Percentiles rank a stretch among this genome's conserved stretches.
phyloP scores from a whole-genome alignment of 2,797 vertebrate genomes.

The Hoplostethus atlanticus region DNA sequence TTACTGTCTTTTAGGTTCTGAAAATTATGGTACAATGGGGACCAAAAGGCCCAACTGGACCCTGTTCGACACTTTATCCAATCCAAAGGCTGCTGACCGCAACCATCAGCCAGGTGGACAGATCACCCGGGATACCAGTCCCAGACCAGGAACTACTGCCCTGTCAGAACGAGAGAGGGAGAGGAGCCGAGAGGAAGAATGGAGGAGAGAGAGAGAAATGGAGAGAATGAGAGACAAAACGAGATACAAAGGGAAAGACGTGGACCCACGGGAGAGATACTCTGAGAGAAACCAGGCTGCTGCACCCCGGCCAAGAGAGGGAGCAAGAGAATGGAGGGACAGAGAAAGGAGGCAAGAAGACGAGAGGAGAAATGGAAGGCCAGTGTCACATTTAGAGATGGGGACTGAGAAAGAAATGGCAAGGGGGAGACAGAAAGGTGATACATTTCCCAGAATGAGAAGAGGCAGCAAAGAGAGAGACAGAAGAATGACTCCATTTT shows the following conservation, averaged over 20 bases:
- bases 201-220: constrained; percentile 64
- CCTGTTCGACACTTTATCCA: constrained; percentile 69
- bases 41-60: constrained; percentile 76
- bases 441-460: constrained; percentile 78
- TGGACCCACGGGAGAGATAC: constrained; percentile 46
- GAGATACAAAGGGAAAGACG: constrained; percentile 54
- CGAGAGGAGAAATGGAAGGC: constrained; percentile 61
- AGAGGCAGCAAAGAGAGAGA: constrained; percentile 52
- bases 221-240: constrained; percentile 64
- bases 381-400: constrained; percentile 43
- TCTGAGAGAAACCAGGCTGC: constrained; percentile 54
- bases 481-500: constrained; percentile 13
- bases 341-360: constrained; percentile 59
- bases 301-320: constrained; percentile 53
- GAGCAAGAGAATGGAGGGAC: constrained; percentile 66
- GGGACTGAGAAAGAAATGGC: constrained; percentile 43
- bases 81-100: constrained; percentile 69
- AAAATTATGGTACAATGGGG: constrained; percentile 80
- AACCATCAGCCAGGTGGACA: constrained; percentile 73
- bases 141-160: constrained; percentile 60
- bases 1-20: constrained; percentile 68
- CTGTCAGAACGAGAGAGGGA: constrained; percentile 66
- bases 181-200: constrained; percentile 51
- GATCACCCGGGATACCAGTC: constrained; percentile 73
- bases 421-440: constrained; percentile 67